Evolutionary conservation across 2,888 invertebrate species (phyloP).

Genomic region (Eubasilissa splendida): DNA sequence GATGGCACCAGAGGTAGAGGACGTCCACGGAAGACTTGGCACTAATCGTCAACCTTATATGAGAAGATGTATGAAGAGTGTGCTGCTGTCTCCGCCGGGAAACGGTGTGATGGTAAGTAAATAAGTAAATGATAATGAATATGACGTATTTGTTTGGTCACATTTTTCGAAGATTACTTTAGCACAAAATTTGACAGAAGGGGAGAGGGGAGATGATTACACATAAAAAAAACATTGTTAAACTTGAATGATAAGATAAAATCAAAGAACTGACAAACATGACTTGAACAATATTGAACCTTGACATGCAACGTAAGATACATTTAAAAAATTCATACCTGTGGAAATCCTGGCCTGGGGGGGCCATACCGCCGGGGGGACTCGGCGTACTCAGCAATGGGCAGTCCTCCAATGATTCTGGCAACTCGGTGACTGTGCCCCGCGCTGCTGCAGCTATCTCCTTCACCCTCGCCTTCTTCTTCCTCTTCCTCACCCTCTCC

Average conservation of each 20-base stretch:
- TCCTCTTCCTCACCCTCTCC: constrained; percentile 43
- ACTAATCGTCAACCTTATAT: too few species aligned
- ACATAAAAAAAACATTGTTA: not conserved
- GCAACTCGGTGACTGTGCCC: constrained; percentile 68
- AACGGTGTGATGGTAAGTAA: too few species aligned
- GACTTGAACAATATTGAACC: not conserved
- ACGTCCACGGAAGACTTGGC: too few species aligned
- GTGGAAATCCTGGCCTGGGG: constrained; percentile 91
- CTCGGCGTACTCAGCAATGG: constrained; percentile 95
- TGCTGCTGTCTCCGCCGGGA: too few species aligned
- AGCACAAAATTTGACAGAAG: not conserved
- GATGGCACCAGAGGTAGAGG: too few species aligned
- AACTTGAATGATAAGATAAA: not conserved
- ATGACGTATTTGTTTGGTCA: too few species aligned
- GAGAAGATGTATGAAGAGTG: too few species aligned
- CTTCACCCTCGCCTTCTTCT: constrained; percentile 61
- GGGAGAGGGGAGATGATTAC: not conserved
- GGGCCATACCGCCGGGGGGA: constrained; percentile 91
- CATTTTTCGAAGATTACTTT: too few species aligned
- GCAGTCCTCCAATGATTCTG: constrained; percentile 85
- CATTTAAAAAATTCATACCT: constrained; percentile 65
- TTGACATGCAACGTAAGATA: not conserved
- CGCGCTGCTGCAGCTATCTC: constrained; percentile 64
- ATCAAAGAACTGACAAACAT: not conserved
- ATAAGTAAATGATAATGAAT: too few species aligned